Conservation (phyloP, 1,140 invertebrate species). For the Tribolium castaneum region DNA sequence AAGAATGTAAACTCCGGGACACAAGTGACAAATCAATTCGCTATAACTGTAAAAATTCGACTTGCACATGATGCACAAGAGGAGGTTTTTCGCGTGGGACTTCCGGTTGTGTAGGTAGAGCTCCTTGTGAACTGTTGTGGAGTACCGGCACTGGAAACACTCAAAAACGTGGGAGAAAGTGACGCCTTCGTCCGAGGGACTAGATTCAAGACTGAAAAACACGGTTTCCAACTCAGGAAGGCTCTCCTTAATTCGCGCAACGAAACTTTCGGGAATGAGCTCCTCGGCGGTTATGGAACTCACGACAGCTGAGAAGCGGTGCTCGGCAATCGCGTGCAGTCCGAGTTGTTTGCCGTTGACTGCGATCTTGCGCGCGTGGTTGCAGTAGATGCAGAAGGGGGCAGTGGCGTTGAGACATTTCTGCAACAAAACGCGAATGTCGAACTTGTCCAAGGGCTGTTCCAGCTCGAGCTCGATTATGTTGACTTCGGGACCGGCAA, state of each 20-base stretch:
- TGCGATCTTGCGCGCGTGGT: slow-evolving; percentile 83
- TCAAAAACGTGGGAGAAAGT: slow-evolving; percentile 77
- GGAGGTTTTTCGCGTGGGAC: slow-evolving; percentile 83
- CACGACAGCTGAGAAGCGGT: slow-evolving; percentile 78
- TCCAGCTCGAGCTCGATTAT: slow-evolving; percentile 79
- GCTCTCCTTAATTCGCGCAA: slow-evolving; percentile 72
- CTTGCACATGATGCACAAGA: slow-evolving; percentile 87
- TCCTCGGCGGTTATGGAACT: slow-evolving; percentile 79
- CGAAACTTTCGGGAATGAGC: slow-evolving; percentile 77
- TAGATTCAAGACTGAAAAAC: slow-evolving; percentile 76
- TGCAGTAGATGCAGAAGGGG: slow-evolving; percentile 81
- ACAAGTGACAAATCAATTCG: slow-evolving; percentile 85
- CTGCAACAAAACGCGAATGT: slow-evolving; percentile 76
- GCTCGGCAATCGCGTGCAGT: slow-evolving; percentile 80
- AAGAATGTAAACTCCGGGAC: slow-evolving; percentile 78
- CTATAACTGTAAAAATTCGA: slow-evolving; percentile 87
- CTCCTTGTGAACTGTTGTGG: slow-evolving; percentile 81
- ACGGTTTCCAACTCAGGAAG: slow-evolving; percentile 70
- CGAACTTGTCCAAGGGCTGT: slow-evolving; percentile 77
- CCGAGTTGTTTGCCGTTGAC: slow-evolving; percentile 84
- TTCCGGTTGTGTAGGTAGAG: slow-evolving; percentile 85
- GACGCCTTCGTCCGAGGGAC: slow-evolving; percentile 62
- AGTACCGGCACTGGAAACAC: slow-evolving; percentile 85
- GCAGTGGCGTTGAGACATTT: slow-evolving; percentile 77
- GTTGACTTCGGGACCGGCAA: slow-evolving; percentile 73